Conservation (phyloP, 2,888 invertebrate species). For the Oligia latruncula region DNA sequence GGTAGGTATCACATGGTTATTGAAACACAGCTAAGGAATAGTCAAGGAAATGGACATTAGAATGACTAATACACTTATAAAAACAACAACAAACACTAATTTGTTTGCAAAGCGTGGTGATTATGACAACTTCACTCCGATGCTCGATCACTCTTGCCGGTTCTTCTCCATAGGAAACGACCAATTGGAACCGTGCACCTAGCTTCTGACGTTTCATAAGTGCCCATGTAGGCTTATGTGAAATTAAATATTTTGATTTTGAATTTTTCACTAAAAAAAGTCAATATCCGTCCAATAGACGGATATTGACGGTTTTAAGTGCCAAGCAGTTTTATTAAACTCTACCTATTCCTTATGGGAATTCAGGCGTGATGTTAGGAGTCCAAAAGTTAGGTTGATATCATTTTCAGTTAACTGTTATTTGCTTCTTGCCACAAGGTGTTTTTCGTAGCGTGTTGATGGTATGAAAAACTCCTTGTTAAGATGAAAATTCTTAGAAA, state of each 20-base stretch:
- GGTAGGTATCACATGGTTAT: not conserved
- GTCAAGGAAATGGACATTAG: not conserved
- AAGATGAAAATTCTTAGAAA: not conserved
- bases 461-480: too few species aligned
- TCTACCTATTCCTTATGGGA: not conserved
- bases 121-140: not conserved
- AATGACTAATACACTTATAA: not conserved
- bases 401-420: not conserved
- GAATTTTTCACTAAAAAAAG: too few species aligned
- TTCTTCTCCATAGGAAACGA: too few species aligned
- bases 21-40: not conserved
- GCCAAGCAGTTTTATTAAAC: too few species aligned
- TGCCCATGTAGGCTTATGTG: too few species aligned
- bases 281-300: not conserved
- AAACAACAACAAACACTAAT: not conserved
- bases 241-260: too few species aligned
- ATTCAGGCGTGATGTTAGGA: not conserved
- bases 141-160: too few species aligned
- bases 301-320: too few species aligned
- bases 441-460: too few species aligned
- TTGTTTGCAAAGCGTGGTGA: not conserved
- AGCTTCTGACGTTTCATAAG: too few species aligned
- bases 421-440: not conserved
- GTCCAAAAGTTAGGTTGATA: too few species aligned
- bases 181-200: too few species aligned